Base-by-base conservation (phyloP, 2,113 vertebrate species). In the Epinephelus lanceolatus region DNA sequence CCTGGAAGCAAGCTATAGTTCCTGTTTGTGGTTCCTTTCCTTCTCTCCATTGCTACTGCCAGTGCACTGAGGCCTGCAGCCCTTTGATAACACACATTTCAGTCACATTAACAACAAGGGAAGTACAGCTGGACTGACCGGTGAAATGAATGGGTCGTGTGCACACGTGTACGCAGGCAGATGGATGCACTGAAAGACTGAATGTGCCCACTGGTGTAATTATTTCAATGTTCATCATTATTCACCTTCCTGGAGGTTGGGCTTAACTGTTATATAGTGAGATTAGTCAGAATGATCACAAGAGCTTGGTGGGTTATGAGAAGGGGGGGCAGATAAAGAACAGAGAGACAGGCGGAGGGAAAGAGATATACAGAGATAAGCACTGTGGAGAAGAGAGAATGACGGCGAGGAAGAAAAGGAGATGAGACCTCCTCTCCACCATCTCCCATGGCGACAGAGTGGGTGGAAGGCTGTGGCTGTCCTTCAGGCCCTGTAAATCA, bases 371-470 rank as follows among this genome's bases (percentile, higher is more conserved):
- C 63, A 71, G 27, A 52, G 47, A 71, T 71, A 61, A 27, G 42
- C 1, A 10, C 23, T 56, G 42, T 56, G 52, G 47, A 77, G 15
- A 37, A 74, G 78, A 77, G n/a, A 47, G 52, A 61, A 60, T n/a
- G 33, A 76, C 11, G 45, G 45, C 25, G 65, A 87, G 49, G 52
- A 68, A 71, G 86, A 78, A 77, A 85, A 76, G 27, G 60, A 84
- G 81, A 87, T 1, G 94, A 92, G 69, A 65, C 67, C 73, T 91
- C 72, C 52, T 86, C 81, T 85, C 67, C 65, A 65, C 80, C 6
- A 71, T 91, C 84, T 92, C 90, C 90, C 76, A 81, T 91, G 91
- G 91, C 21, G 84, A 92, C 89, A 68, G 92, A 90, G 84, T 93
- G 87, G 89, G 92, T 76, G 84, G 91, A 86, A 88, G 88, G 86